Percentiles rank a stretch among this genome's conserved stretches.
Evolutionary conservation across 2,113 vertebrate genomes (phyloP).

Genomic region (Eublepharis macularius): DNA sequence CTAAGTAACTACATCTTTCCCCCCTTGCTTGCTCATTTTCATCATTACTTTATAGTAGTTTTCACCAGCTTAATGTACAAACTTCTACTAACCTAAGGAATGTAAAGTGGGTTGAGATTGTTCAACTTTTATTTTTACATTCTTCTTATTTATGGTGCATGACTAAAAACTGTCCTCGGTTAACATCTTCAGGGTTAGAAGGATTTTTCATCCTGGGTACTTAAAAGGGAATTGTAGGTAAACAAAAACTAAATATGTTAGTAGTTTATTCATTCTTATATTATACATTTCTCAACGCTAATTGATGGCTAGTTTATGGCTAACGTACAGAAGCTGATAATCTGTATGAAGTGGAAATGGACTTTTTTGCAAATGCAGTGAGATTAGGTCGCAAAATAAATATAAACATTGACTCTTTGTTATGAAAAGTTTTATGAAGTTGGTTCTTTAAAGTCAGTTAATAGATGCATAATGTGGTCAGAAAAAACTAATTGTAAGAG

Average conservation of each 20-base stretch:
- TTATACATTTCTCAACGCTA: neutral
- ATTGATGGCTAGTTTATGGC: neutral
- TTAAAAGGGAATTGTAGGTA: constrained; percentile 32
- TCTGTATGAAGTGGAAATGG: neutral
- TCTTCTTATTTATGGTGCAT: constrained; percentile 9
- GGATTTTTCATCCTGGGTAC: neutral
- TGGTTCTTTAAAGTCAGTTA: neutral
- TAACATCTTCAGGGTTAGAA: neutral
- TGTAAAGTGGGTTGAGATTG: neutral
- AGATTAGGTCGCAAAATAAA: constrained; percentile 2
- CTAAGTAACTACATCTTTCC: neutral
- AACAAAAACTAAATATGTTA: constrained; percentile 25
- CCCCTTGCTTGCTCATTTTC: constrained; percentile 20
- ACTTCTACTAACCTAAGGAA: constrained; percentile 30
- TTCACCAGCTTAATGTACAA: constrained; percentile 12
- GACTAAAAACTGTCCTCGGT: constrained; percentile 21
- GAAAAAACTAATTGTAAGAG: neutral
- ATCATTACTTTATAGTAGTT: constrained; percentile 9
- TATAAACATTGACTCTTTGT: neutral
- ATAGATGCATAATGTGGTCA: neutral
- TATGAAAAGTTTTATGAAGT: neutral
- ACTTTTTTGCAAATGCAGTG: neutral
- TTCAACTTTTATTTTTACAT: constrained; percentile 4
- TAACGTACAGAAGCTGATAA: neutral
- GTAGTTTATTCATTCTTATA: neutral